These are phyloP conservation scores for Boulengeromyrus knoepffleri DNA, from an alignment of 2,113 vertebrate species.

Conservation along the genomic window DNA sequence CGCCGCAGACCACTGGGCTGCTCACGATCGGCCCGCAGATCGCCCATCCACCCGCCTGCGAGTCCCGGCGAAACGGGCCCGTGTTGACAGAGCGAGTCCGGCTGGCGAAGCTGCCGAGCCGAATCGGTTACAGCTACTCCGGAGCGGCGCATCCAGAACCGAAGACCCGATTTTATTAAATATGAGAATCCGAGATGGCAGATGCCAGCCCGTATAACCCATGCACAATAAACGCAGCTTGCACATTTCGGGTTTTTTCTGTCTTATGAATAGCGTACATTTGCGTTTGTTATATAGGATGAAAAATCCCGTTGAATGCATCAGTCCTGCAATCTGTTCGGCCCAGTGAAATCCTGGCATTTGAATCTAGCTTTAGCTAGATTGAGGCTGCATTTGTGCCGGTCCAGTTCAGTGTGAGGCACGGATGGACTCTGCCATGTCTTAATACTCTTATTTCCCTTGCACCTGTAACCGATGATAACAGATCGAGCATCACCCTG, in stretches of 20 bases:
- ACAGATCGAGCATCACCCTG: neutral
- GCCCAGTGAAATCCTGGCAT: neutral
- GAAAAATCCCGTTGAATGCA: neutral
- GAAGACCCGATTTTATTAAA: no score
- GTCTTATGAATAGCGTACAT: neutral
- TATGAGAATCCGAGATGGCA: no score
- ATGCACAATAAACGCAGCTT: no score
- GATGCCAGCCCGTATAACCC: no score
- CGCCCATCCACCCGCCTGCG: neutral
- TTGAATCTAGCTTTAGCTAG: neutral
- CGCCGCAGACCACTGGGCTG: neutral
- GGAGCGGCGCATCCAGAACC: no score
- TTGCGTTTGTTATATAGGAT: neutral
- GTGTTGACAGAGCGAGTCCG: no score
- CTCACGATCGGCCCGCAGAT: neutral
- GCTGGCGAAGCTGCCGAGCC: no score
- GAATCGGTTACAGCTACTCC: no score
- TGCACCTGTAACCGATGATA: neutral
- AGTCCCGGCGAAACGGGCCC: neutral
- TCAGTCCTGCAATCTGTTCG: neutral
- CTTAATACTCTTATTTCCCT: neutral
- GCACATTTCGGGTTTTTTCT: neutral
- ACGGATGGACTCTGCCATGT: neutral
- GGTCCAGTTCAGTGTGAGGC: neutral
- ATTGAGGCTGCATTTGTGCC: neutral